These are phyloP conservation scores for Eleginops maclovinus DNA, from an alignment of 2,113 vertebrate species.

Conservation along the genomic window DNA sequence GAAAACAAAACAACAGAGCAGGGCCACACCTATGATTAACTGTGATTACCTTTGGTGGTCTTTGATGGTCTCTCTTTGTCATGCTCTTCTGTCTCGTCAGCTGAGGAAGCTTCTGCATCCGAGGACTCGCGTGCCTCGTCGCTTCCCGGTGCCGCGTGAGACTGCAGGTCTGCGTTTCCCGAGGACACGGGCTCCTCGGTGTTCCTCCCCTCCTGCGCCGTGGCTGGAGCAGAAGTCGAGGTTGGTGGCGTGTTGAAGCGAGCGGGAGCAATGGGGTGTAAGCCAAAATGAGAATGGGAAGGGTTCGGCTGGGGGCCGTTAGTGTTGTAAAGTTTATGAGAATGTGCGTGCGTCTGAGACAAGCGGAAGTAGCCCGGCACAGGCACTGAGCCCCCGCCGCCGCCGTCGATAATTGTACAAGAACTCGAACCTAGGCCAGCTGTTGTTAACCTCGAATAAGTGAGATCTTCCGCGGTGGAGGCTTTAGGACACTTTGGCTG, in stretches of 20 bases:
- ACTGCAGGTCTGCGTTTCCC: conserved; percentile 87
- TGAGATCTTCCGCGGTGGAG: conserved; percentile 87
- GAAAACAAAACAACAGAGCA: conserved; percentile 87
- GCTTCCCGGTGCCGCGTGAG: conserved; percentile 81
- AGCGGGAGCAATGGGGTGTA: conserved; percentile 85
- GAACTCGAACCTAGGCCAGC: conserved; percentile 87
- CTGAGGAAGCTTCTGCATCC: conserved; percentile 91
- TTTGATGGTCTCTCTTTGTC: conserved; percentile 89
- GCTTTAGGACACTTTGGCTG: conserved; percentile 94
- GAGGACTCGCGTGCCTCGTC: conserved; percentile 91
- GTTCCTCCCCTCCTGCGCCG: conserved; percentile 85
- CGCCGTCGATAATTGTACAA: conserved; percentile 82
- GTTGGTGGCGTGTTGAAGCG: conserved; percentile 90
- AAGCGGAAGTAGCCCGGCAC: conserved; percentile 99
- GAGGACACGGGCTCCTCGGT: conserved; percentile 88
- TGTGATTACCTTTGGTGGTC: conserved; percentile 89
- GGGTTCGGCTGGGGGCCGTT: conserved; percentile 86
- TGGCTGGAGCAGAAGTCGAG: conserved; percentile 83
- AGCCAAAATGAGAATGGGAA: conserved; percentile 86
- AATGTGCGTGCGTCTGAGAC: conserved; percentile 95
- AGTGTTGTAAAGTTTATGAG: conserved; percentile 90
- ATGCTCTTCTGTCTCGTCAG: conserved; percentile 90
- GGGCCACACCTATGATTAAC: conserved; percentile 89
- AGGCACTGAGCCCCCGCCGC: conserved; percentile 87
- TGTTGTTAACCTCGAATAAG: conserved; percentile 87